Conservation (phyloP, 2,113 vertebrate species). For the Phoenicopterus ruber region DNA sequence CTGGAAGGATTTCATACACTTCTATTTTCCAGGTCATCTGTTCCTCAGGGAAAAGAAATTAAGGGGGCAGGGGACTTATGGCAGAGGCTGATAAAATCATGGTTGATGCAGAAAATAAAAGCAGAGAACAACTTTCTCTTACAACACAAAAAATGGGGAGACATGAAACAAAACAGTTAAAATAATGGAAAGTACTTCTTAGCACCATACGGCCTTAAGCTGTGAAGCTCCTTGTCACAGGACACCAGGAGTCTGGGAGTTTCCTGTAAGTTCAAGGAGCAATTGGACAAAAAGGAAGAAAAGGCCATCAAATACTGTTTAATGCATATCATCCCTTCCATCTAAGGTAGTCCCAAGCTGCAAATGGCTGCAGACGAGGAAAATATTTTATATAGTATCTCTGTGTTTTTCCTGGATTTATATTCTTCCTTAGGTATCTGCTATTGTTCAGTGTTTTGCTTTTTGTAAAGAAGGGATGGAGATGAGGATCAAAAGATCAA, state of each 20-base stretch:
- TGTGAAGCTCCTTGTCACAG: background rate
- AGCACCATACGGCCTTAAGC: fast-evolving
- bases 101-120: background rate
- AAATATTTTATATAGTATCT: background rate
- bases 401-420: background rate
- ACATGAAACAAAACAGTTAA: background rate
- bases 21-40: background rate
- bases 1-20: background rate
- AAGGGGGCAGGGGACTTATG: background rate
- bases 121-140: background rate
- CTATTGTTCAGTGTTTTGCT: background rate
- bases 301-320: background rate
- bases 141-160: background rate
- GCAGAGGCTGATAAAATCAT: background rate
- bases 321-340: background rate
- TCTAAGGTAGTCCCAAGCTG: background rate
- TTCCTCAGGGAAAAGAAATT: background rate
- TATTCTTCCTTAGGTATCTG: background rate
- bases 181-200: background rate
- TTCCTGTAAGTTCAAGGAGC: background rate
- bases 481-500: background rate
- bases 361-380: background rate
- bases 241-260: background rate
- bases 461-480: background rate
- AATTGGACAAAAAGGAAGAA: background rate